phyloP scores from a whole-genome alignment of 2,113 vertebrate genomes.

The Lethenteron reissneri region DNA sequence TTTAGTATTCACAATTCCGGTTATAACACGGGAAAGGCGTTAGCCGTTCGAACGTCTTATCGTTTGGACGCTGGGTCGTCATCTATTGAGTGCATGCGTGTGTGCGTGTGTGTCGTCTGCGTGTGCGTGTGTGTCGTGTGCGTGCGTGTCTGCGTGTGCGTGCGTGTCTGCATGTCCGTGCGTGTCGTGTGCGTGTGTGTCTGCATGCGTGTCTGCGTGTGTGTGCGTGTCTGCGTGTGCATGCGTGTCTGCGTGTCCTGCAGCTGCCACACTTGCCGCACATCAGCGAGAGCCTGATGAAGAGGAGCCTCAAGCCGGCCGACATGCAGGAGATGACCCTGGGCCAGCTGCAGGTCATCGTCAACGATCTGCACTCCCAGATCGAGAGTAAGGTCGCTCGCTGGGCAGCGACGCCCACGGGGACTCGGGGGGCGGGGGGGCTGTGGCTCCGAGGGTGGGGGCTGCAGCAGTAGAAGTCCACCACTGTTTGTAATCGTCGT shows the following conservation, averaged over 20 bases:
- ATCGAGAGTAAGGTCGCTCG: constrained; percentile 64
- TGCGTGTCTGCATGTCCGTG: not conserved
- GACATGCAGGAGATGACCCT: constrained; percentile 88
- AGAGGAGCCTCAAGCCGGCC: constrained; percentile 69
- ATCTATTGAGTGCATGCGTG: no score
- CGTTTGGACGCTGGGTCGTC: no score
- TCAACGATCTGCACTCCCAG: constrained; percentile 95
- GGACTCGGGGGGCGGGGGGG: no score
- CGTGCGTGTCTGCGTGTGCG: no score
- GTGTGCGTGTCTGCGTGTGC: not conserved
- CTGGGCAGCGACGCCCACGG: not conserved
- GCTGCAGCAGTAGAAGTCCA: no score
- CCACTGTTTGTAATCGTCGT: no score
- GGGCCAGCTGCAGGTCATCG: constrained; percentile 91
- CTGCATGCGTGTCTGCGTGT: not conserved
- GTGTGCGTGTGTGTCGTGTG: not conserved
- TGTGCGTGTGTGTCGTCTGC: not conserved
- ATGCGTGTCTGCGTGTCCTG: not conserved
- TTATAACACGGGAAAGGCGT: no score
- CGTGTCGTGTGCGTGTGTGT: not conserved
- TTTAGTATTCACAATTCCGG: no score
- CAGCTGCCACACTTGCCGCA: constrained; percentile 95
- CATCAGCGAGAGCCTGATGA: constrained; percentile 97
- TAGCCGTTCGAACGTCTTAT: no score
- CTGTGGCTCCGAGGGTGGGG: no score